Base-by-base conservation (phyloP, 2,113 vertebrate genomes). In the Cynocephalus volans region DNA sequence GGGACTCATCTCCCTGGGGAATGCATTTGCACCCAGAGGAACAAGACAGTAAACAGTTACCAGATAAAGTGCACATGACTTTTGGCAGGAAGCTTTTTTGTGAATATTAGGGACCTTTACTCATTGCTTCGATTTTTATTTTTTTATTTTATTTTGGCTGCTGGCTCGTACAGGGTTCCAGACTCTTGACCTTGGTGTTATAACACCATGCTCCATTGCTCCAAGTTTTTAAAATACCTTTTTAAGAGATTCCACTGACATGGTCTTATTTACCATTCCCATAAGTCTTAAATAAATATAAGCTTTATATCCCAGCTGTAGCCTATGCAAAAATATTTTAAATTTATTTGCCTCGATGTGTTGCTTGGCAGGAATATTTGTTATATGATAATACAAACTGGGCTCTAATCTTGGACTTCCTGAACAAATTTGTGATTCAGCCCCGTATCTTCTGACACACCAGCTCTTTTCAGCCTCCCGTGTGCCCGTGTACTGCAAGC, bases 341-440 rank as follows among this genome's bases (percentile, higher is more conserved):
- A 19, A 67, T 93, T 92, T 97, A 87, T 95, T 97, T 95, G 75
- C 80, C 54, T 50, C 65, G 31, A 87, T 96, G 84, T 97, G 89
- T 90, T 95, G 52, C 24, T 97, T 97, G 96, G 97, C 97, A 81
- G 79, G 65, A n/a, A 69, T 93, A 60, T 95, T 91, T 82, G 83
- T 95, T 94, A 93, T 91, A 88, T 73, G 90, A 95, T 80, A 65
- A 79, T 82, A 93, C 95, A 97, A 97, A 94, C 80, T 77, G 45
- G 95, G 89, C 81, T 87, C 96, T 92, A 62, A 88, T 96, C 87
- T 93, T 81, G 33, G 93, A 73, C 73, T 96, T 96, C 89, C 83
- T 88, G 95, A 94, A 95, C 84, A 90, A 60, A 94, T 82, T 83
- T 90, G 75, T 65, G 92, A 93, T 97, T 97, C 97, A 90, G 83